A percentile compares a stretch with the other conserved stretches of the same genome.
phyloP scores from a whole-genome alignment of 2,888 invertebrate species.

The Drosophila kuntzei region DNA sequence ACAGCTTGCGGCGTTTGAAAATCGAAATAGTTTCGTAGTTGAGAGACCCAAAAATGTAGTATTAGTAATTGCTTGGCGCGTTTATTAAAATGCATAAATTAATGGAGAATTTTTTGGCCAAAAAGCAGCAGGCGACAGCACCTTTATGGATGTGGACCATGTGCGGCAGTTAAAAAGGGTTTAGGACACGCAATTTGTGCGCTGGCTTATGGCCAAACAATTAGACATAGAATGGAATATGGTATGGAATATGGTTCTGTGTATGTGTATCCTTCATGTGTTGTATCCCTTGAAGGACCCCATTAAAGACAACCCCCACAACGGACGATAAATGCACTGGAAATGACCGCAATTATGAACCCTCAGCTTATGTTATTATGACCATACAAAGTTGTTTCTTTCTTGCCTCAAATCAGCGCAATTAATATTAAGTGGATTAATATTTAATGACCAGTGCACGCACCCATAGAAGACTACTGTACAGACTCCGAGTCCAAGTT shows the following conservation, averaged over 20 bases:
- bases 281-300: conserved; percentile 8
- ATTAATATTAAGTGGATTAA: conserved; percentile 85
- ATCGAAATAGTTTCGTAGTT: conserved; percentile 56
- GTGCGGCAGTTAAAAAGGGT: conserved; percentile 64
- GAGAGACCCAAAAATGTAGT: conserved; percentile 53
- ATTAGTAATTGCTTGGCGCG: conserved; percentile 70
- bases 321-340: conserved; percentile 63
- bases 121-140: conserved; percentile 15
- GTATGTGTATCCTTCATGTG: not conserved
- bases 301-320: conserved; percentile 33
- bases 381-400: conserved; percentile 28
- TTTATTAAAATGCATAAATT: conserved; percentile 84
- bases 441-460: conserved; percentile 82
- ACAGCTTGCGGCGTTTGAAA: conserved; percentile 60
- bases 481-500: conserved; percentile 4
- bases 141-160: conserved; percentile 54
- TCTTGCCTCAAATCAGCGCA: conserved; percentile 75
- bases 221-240: conserved; percentile 36
- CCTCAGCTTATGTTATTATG: conserved; percentile 42
- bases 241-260: not conserved
- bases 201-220: conserved; percentile 63
- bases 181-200: conserved; percentile 54
- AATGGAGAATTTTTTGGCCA: conserved; percentile 47
- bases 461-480: conserved; percentile 41
- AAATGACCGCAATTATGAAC: conserved; percentile 82